These are phyloP conservation scores for Scaptodrosophila lebanonensis DNA, from an alignment of 1,140 invertebrate species.

Conservation along the genomic window DNA sequence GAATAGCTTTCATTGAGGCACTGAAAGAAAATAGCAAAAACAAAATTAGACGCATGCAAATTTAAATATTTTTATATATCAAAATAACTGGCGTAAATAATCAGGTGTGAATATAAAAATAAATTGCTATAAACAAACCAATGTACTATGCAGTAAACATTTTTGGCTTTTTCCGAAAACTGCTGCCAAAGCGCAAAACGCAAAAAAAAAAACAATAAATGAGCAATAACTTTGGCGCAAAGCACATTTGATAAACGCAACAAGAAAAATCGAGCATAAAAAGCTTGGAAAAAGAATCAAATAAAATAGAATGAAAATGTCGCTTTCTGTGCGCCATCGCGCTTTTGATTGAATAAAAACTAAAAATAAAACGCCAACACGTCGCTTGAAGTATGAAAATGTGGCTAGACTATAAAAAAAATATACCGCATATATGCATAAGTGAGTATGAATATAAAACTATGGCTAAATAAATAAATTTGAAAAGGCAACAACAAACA, in stretches of 20 bases:
- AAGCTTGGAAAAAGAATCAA: constrained; percentile 27
- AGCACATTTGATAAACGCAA: constrained; percentile 44
- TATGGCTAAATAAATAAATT: constrained; percentile 7
- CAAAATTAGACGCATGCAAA: too few species aligned
- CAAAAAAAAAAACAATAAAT: constrained; percentile 40
- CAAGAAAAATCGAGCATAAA: constrained; percentile 17
- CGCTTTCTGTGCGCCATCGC: constrained; percentile 15
- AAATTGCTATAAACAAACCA: constrained; percentile 11
- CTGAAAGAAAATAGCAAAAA: too few species aligned
- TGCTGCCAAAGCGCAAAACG: constrained; percentile 25
- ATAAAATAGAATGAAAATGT: constrained; percentile 62
- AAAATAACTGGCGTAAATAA: constrained; percentile 14
- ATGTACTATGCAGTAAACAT: constrained; percentile 1
- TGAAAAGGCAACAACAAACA: constrained; percentile 19
- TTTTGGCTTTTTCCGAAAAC: constrained; percentile 8
- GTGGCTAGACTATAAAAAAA: constrained; percentile 34
- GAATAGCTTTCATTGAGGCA: too few species aligned
- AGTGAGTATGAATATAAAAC: constrained; percentile 17
- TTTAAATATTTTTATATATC: too few species aligned
- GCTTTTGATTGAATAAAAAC: constrained; percentile 59
- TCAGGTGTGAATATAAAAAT: constrained; percentile 43
- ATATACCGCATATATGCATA: constrained; percentile 36
- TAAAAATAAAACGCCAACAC: constrained; percentile 65
- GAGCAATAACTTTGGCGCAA: constrained; percentile 25
- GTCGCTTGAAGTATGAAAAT: constrained; percentile 48